phyloP scores from a whole-genome alignment of 2,888 invertebrate genomes.

The Cerastis leucographa region DNA sequence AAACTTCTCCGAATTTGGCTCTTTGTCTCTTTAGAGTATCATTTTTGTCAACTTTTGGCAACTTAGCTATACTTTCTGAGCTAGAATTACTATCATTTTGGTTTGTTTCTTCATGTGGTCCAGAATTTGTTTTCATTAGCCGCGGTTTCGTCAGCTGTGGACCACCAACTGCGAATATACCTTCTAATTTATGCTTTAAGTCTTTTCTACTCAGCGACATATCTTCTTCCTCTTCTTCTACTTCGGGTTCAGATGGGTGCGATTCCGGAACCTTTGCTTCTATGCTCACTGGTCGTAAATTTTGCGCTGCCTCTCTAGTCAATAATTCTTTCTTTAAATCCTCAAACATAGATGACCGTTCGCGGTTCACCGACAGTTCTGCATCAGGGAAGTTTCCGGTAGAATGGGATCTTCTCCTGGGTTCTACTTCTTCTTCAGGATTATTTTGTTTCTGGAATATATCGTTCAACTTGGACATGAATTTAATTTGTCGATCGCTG shows the following conservation, averaged over 20 bases:
- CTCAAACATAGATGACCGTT: slow-evolving; percentile 77
- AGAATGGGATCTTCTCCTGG: slow-evolving; percentile 82
- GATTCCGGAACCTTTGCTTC: slow-evolving; percentile 67
- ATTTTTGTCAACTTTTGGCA: slow-evolving; percentile 85
- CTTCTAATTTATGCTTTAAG: slow-evolving; percentile 85
- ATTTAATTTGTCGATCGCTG: slow-evolving; percentile 81
- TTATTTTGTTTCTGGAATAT: slow-evolving; percentile 83
- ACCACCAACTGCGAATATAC: slow-evolving; percentile 83
- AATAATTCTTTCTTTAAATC: slow-evolving; percentile 84
- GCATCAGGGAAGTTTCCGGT: slow-evolving; percentile 80
- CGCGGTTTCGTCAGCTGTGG: slow-evolving; percentile 79
- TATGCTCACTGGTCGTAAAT: slow-evolving; percentile 75
- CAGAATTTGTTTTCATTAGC: slow-evolving; percentile 83
- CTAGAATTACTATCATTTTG: slow-evolving; percentile 80
- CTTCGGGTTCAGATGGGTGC: slow-evolving; percentile 66
- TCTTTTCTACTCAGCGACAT: slow-evolving; percentile 80
- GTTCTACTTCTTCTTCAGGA: slow-evolving; percentile 76
- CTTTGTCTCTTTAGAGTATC: slow-evolving; percentile 87
- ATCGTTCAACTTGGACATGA: slow-evolving; percentile 85
- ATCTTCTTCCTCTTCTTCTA: slow-evolving; percentile 73
- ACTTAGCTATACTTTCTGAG: slow-evolving; percentile 80
- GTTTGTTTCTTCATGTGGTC: slow-evolving; percentile 82
- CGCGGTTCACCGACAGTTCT: slow-evolving; percentile 70
- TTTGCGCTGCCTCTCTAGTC: slow-evolving; percentile 75
- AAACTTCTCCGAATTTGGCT: slow-evolving; percentile 84